phyloP scores from a whole-genome alignment of 2,113 vertebrate species.

The Alaudala cheleensis region DNA sequence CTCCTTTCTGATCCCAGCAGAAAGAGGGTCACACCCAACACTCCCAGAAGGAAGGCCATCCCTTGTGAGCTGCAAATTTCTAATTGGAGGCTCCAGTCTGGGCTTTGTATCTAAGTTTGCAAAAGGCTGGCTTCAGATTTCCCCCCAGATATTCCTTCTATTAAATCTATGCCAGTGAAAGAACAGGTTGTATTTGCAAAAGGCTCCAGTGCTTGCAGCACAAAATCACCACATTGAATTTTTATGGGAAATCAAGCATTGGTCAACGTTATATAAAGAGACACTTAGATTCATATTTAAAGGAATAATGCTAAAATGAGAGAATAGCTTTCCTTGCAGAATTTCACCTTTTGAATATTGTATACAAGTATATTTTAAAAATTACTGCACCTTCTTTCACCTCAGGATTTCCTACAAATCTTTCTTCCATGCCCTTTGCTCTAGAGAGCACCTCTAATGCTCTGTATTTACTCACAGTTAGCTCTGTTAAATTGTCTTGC shows the following conservation, averaged over 20 bases:
- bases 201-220: neutral
- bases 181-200: neutral
- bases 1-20: neutral
- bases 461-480: conserved; percentile 45
- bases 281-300: neutral
- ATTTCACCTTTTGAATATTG: neutral
- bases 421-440: conserved; percentile 45
- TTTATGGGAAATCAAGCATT: conserved; percentile 1
- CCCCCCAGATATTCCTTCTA: neutral
- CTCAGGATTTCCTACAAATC: conserved; percentile 49
- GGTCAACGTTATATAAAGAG: neutral
- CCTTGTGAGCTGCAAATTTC: neutral
- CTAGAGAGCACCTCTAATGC: conserved; percentile 16
- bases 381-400: neutral
- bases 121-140: neutral
- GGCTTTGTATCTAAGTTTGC: neutral
- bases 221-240: neutral
- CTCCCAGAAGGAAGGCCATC: neutral
- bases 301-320: neutral
- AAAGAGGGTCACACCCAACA: neutral
- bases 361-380: neutral
- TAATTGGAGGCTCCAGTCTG: neutral
- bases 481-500: conserved; percentile 22
- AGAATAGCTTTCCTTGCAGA: neutral
- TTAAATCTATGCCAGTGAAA: neutral